Evolutionary conservation across 2,888 invertebrate genomes (phyloP), one percentile per base, ranked within the genome.

Genomic region (Oligia latruncula): DNA sequence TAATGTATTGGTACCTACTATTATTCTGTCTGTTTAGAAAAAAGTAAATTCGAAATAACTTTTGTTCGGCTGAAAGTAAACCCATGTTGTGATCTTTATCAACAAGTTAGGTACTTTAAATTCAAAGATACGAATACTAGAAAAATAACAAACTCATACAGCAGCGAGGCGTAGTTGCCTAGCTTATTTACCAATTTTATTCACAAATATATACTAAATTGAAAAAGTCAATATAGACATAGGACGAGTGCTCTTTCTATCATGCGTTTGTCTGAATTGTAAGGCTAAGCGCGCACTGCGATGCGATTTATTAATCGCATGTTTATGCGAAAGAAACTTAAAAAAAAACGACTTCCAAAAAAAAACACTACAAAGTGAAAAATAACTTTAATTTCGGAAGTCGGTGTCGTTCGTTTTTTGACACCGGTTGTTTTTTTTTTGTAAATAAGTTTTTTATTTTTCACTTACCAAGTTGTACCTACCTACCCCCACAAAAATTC

Each of bases 121-220:
- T 83, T 77, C 60, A 70, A 76, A 35, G 17, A 65, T 43, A 46
- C 5, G 8, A 52, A 49, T 82, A 5, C 15, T 55, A 71, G 15
- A 67, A 79, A 55, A 73, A 73, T 70, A 79, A 70, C 52, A 79
- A 78, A 78, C n/a, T 68, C 40, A 4, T 46, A 46, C 17, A 58
- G 3, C 4, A 74, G 49, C 4, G 3, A 29, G 11, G 5, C 0
- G 15, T 60, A 67, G 46, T 55, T 74, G 55, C 0, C 15, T 29
- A 49, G 20, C 13, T 40, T 64, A 64, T 72, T 70, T 52, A 62
- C n/a, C 20, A 23, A 52, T 62, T 62, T 62, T 23, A 40, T 62
- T n/a, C 6, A 49, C 23, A 74, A 79, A 82, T 80, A 84, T 74
- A 80, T 49, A 35, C 29, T 15, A 40, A 62, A 78, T 58, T 71